These are phyloP conservation scores for Pogonomyrmex barbatus DNA, from an alignment of 1,140 invertebrate species.

Conservation along the genomic window DNA sequence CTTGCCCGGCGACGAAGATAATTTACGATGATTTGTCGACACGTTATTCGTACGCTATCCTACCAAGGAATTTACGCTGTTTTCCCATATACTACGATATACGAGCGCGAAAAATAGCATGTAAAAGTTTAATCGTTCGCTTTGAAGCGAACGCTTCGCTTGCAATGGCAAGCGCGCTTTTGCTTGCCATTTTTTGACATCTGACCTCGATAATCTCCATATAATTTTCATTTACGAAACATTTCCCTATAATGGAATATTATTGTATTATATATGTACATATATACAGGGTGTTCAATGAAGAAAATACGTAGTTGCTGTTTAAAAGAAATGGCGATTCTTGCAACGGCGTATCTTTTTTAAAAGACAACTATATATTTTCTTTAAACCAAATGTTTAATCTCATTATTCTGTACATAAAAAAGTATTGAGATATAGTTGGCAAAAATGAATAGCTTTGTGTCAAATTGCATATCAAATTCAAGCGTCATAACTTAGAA, in stretches of 20 bases:
- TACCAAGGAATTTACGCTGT: conserved; percentile 50
- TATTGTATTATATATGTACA: too few relatives aligned
- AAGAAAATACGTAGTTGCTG: too few relatives aligned
- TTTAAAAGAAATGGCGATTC: too few relatives aligned
- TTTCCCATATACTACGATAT: conserved; percentile 30
- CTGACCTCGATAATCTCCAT: not conserved
- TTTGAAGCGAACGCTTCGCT: not conserved
- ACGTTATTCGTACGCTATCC: conserved; percentile 53
- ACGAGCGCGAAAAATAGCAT: conserved; percentile 37
- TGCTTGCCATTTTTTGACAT: conserved; percentile 17
- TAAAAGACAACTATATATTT: too few relatives aligned
- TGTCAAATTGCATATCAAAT: too few relatives aligned
- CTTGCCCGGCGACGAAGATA: conserved; percentile 50
- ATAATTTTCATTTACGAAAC: conserved; percentile 31
- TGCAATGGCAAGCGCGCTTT: not conserved
- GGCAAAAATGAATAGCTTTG: too few relatives aligned
- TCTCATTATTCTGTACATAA: too few relatives aligned
- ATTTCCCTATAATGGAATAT: conserved; percentile 12
- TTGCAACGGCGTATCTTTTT: too few relatives aligned
- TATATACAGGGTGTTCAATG: too few relatives aligned
- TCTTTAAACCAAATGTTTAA: too few relatives aligned
- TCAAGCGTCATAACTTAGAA: too few relatives aligned
- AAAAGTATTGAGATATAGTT: too few relatives aligned
- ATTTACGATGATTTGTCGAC: conserved; percentile 58
- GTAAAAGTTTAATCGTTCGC: conserved; percentile 53